Evolutionary conservation across 2,113 vertebrate species (phyloP).

Genomic region (Globicephala melas): DNA sequence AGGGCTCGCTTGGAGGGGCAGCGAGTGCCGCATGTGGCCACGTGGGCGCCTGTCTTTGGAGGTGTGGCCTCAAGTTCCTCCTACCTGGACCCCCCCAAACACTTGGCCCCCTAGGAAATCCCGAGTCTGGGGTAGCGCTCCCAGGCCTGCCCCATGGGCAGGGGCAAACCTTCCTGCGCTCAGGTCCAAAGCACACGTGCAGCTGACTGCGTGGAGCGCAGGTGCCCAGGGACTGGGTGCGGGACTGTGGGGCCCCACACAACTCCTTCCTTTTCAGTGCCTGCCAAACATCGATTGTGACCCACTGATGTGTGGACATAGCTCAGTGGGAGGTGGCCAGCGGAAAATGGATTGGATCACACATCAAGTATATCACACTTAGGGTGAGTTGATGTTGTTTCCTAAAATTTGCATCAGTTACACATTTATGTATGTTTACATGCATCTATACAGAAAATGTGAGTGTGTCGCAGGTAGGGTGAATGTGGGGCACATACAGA

Average conservation of each 20-base stretch:
- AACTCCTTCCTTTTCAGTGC: neutral
- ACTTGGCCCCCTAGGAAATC: neutral
- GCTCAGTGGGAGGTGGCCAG: neutral
- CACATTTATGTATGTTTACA: accelerated
- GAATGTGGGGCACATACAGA: too few species aligned
- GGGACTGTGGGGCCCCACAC: accelerated
- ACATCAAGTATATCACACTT: neutral
- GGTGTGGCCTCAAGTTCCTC: neutral
- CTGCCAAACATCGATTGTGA: neutral
- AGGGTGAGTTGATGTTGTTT: neutral
- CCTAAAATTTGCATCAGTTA: neutral
- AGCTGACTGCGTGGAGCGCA: accelerated
- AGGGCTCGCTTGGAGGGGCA: too few species aligned
- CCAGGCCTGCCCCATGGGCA: neutral
- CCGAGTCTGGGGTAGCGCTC: too few species aligned
- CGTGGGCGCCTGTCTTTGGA: neutral
- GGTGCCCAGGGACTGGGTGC: neutral
- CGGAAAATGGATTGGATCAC: neutral
- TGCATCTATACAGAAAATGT: neutral
- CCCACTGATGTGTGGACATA: neutral
- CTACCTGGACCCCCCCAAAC: neutral
- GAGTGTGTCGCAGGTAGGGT: too few species aligned
- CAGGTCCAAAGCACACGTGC: accelerated
- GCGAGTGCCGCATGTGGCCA: accelerated
- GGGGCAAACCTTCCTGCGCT: accelerated